A percentile compares a stretch with the other conserved stretches of the same genome.
Conservation (phyloP, 2,797 vertebrate genomes). For the Columba guinea region DNA sequence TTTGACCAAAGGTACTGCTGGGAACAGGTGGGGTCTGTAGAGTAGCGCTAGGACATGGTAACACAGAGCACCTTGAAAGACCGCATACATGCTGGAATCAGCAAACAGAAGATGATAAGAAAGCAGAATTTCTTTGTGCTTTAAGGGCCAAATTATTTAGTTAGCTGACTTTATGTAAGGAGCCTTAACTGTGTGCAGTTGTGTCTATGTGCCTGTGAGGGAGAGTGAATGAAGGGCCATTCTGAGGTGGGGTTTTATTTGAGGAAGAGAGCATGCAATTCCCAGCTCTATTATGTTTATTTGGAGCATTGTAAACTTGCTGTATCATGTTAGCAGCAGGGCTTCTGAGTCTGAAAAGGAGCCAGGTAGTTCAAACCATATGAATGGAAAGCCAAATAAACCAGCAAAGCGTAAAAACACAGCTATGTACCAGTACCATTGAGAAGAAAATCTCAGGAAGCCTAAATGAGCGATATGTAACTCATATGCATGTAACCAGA, state of each 20-base stretch:
- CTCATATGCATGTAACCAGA: background rate
- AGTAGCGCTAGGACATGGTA: background rate
- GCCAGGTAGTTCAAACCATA: background rate
- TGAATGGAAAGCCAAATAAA: constrained; percentile 9
- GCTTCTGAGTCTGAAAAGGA: constrained; percentile 5
- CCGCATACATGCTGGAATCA: background rate
- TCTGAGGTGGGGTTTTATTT: background rate
- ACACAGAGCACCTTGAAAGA: background rate
- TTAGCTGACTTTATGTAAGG: background rate
- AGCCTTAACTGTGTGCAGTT: background rate
- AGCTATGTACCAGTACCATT: background rate
- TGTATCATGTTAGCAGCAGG: background rate
- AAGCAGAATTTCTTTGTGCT: background rate
- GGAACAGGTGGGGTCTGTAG: background rate
- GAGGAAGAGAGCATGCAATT: background rate
- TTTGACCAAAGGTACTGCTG: background rate
- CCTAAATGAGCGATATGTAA: background rate
- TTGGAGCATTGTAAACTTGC: background rate
- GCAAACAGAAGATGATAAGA: background rate
- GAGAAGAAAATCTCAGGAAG: background rate
- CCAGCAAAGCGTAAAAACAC: background rate
- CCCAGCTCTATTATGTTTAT: background rate
- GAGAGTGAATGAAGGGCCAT: background rate
- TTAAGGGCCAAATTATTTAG: background rate
- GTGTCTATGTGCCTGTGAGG: background rate